Base-by-base conservation (phyloP, 2,888 invertebrate species). In the Cyaniris semiargus region DNA sequence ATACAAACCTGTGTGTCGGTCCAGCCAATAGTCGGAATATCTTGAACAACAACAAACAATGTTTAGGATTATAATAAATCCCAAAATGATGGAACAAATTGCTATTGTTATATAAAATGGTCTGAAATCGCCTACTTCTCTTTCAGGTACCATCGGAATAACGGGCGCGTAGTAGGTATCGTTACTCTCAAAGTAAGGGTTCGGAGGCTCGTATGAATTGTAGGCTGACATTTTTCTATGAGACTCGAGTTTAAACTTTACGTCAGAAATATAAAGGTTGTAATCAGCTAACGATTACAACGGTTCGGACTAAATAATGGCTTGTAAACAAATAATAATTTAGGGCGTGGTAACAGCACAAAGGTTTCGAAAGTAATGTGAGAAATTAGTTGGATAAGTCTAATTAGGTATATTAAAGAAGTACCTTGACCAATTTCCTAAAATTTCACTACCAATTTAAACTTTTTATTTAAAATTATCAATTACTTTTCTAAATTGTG, bases 31-130 rank as follows among this genome's bases (percentile, higher is more conserved):
- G 60, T 95, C 92, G 3, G 96, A 96, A 87, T 97, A 96, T 82
- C 95, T 95, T 0, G 97, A 97, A 87, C 97, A 98, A 86, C 97
- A 97, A 86, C 97, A 95, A 56, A 96, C 94, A 48, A 97, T 92
- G 89, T 98, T 98, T 79, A 98, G 86, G 80, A 97, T 94, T 80
- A 98, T 94, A 79, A 98, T 90, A 31, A 95, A 92, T 13, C 96
- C 94, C 77, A 96, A 95, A 82, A 98, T 88, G 60, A 97, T 93
- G 6, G 97, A 95, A 88, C 97, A 96, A 87, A 98, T 95, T 38
- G 96, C 96, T 80, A 98, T 96, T 23, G 96, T 95, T 82, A 97
- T 95, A 94, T 98, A 98, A 92, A 98, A 98, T 71, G 96, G 95
- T n/a, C 97, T 96, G 86, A 96, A 98, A 89, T 98, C 96, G 79